A percentile compares a stretch with the other conserved stretches of the same genome.
phyloP scores from a whole-genome alignment of 2,797 vertebrate genomes.

The Parauchenoglanis punctatus region DNA sequence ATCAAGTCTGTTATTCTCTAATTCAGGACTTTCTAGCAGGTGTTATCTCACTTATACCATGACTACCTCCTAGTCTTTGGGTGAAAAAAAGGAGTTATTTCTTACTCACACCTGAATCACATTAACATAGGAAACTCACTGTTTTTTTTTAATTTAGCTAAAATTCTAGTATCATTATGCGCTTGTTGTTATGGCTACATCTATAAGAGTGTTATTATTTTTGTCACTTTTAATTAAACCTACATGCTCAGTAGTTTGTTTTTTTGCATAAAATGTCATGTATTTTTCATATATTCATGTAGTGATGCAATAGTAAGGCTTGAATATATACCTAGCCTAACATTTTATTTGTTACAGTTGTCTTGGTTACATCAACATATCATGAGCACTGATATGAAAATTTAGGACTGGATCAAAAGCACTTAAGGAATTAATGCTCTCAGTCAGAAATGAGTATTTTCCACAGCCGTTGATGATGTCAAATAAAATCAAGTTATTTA shows the following conservation, averaged over 20 bases:
- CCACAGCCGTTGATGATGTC: not conserved
- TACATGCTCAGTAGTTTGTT: not conserved
- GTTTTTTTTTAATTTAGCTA: not conserved
- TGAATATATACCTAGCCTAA: not conserved
- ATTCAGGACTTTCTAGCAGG: not conserved
- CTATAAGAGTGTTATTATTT: not conserved
- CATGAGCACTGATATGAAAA: not conserved
- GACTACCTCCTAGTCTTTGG: not conserved
- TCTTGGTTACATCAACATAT: not conserved
- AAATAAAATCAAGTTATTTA: no score
- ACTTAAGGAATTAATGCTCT: not conserved
- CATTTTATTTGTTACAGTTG: not conserved
- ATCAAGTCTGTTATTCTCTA: not conserved
- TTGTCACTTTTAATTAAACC: not conserved
- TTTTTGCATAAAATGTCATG: not conserved
- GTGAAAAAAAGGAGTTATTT: not conserved
- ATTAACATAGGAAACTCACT: not conserved
- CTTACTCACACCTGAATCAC: not conserved
- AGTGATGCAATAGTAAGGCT: not conserved
- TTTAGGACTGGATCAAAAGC: not conserved
- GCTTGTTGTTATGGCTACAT: not conserved
- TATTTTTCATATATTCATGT: not conserved
- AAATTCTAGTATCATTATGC: not conserved
- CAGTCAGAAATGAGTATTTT: not conserved
- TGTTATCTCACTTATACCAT: not conserved